These are phyloP conservation scores for Nematopogon swammerdamellus DNA, from an alignment of 2,888 invertebrate genomes.

Conservation along the genomic window DNA sequence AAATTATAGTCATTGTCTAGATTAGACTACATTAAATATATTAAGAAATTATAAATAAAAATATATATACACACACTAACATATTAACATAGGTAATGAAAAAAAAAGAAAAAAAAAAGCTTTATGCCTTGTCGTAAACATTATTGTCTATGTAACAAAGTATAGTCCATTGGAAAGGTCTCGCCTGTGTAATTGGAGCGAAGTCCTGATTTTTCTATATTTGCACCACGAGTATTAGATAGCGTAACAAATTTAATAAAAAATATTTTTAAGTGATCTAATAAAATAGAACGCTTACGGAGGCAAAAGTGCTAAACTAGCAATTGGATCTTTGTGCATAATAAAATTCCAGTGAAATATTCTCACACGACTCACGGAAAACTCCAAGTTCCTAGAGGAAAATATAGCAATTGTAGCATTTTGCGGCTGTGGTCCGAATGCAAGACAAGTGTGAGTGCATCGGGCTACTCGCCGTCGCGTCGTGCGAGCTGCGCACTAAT, in stretches of 20 bases:
- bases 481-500: too few relatives aligned
- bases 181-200: not conserved
- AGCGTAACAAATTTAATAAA: conserved; percentile 27
- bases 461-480: too few relatives aligned
- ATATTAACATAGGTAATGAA: conserved; percentile 39
- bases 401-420: too few relatives aligned
- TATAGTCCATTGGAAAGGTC: not conserved
- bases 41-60: conserved; percentile 48
- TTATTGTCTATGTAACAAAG: not conserved
- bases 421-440: too few relatives aligned
- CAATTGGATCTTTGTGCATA: too few relatives aligned
- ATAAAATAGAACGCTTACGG: too few relatives aligned
- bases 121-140: conserved; percentile 33
- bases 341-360: too few relatives aligned
- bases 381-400: too few relatives aligned
- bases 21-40: conserved; percentile 26
- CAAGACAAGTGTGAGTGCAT: too few relatives aligned
- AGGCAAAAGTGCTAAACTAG: too few relatives aligned
- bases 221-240: conserved; percentile 46
- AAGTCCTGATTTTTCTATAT: conserved; percentile 22
- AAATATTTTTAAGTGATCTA: conserved; percentile 14
- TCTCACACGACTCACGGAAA: too few relatives aligned
- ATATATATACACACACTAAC: conserved; percentile 46
- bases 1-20: conserved; percentile 47
- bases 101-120: conserved; percentile 42